Base-by-base conservation (phyloP, 2,797 vertebrate species). In the Nyctalus aviator region DNA sequence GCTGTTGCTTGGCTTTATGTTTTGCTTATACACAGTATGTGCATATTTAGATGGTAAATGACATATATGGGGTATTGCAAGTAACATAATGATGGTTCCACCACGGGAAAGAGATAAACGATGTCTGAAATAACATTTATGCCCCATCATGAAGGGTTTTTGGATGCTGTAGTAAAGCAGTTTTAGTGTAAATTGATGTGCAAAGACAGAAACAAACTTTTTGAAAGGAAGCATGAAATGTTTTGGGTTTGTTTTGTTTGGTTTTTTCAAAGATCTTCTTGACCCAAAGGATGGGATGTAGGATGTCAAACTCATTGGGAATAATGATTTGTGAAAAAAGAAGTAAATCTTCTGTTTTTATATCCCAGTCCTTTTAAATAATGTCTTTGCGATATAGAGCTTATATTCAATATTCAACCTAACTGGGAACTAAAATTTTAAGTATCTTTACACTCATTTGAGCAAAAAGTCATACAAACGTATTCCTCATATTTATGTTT, bases 371-470 rank as follows among this genome's bases (percentile, higher is more conserved):
- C 0, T 62, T 85, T 75, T 48, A 25, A 92, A 13, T 90, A 82
- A 91, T 89, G n/a, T 37, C 9, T 95, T 95, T 95, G 81, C 62
- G 87, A 53, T 86, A 66, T 27, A 82, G 55, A 87, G 3, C 9
- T 86, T 94, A 68, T 92, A 91, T 23, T 89, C 18, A 81, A 25
- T 73, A 69, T 59, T 90, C 91, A 78, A 59, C 3, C 17, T 62
- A 37, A 18, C 37, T 81, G 59, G 48, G 8, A 84, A 76, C 35
- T 90, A 46, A 84, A 86, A 96, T 84, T 15, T 90, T 73, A 88
- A 91, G 37, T 59, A 84, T 88, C 20, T 59, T 93, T 94, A 30
- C 30, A 27, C 2, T 82, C 37, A 11, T 69, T 90, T 88, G 35
- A 77, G 23, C 35, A 53, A 81, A 94, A 86, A 8, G 2, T 46